Evolutionary conservation across 92 coral and sea anemone genomes (phyloP).

Genomic region (Blastomussa wellsi): DNA sequence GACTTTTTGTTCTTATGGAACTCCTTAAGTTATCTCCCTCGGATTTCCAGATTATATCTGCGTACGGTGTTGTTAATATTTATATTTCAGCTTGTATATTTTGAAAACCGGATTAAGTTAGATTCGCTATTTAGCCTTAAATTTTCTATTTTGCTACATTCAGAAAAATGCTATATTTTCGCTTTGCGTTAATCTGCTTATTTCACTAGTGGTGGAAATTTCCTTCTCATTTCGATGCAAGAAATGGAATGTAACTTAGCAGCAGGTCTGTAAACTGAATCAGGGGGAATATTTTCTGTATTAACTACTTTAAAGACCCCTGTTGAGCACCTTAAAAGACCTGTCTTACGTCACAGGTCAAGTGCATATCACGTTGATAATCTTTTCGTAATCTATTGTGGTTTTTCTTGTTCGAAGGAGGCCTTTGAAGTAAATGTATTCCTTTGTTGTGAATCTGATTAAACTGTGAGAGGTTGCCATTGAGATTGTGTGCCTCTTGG

Average conservation of each 20-base stretch:
- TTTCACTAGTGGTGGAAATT: conserved; percentile 43
- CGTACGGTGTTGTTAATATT: conserved; percentile 12
- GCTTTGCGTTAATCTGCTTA: conserved; percentile 27
- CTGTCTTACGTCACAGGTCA: conserved; percentile 29
- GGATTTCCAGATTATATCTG: conserved; percentile 5
- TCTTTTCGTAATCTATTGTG: conserved; percentile 4
- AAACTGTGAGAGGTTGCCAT: conserved; percentile 20
- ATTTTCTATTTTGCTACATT: conserved; percentile 37
- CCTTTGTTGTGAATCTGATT: conserved; percentile 26
- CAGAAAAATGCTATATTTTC: conserved; percentile 21
- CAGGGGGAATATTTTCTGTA: not conserved
- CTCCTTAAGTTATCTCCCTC: conserved; percentile 17
- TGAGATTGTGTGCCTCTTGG: conserved; percentile 1
- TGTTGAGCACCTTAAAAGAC: not conserved
- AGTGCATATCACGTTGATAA: conserved; percentile 6
- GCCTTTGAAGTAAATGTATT: conserved; percentile 16
- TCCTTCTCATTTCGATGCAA: conserved; percentile 42
- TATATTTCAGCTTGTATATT: conserved; percentile 23
- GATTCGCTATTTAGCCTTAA: not conserved
- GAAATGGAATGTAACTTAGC: conserved; percentile 34
- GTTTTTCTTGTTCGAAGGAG: not conserved
- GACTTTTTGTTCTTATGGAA: not conserved
- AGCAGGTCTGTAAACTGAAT: conserved; percentile 37
- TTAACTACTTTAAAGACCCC: not conserved
- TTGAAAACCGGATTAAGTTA: not conserved